phyloP scores from a whole-genome alignment of 2,797 vertebrate genomes.

The Lepus oiostolus region DNA sequence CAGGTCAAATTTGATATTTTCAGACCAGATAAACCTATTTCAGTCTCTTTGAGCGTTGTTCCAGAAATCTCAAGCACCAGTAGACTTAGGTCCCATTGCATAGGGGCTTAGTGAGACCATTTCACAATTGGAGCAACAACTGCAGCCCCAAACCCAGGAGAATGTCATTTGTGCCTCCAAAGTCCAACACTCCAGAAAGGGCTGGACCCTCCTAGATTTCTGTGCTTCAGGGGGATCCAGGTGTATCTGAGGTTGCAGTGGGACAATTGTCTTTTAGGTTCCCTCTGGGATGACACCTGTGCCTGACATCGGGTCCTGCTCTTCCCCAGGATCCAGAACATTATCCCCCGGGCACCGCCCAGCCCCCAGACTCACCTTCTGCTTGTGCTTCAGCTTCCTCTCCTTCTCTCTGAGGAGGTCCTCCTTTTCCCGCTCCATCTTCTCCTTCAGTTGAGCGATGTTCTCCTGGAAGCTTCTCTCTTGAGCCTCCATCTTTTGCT shows the following conservation, averaged over 20 bases:
- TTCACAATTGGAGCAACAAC: neutral
- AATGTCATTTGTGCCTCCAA: neutral
- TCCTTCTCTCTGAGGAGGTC: neutral
- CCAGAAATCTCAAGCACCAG: neutral
- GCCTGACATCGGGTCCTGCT: too few species aligned
- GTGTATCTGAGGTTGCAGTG: neutral
- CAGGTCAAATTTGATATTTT: neutral
- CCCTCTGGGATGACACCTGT: neutral
- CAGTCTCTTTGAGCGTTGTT: neutral
- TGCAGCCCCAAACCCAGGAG: neutral
- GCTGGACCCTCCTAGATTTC: neutral
- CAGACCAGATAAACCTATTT: neutral
- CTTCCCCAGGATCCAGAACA: too few species aligned
- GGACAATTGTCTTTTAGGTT: neutral
- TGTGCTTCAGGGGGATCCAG: neutral
- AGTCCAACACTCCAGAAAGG: neutral
- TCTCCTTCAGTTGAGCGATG: neutral
- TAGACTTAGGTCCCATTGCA: neutral
- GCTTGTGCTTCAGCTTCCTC: neutral
- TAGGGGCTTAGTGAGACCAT: neutral
- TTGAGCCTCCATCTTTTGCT: neutral
- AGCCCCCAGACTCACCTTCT: slow-evolving; percentile 22
- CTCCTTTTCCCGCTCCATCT: neutral
- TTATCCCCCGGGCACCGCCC: fast-evolving
- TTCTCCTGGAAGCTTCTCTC: neutral